These are phyloP conservation scores for Drosophila meridiana DNA, from an alignment of 2,888 invertebrate genomes.

Conservation along the genomic window DNA sequence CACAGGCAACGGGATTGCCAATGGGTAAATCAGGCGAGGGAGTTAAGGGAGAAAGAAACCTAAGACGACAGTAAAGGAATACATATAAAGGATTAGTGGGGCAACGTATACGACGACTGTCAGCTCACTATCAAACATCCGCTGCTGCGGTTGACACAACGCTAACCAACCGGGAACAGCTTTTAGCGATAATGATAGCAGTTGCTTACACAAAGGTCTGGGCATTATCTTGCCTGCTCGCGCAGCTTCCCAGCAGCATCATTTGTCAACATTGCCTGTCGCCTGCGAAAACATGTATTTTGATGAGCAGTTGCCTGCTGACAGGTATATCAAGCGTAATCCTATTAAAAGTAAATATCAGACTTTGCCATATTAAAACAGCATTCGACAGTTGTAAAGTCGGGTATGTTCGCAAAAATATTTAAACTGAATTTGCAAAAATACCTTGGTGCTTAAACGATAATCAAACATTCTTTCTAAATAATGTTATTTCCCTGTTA, in stretches of 20 bases:
- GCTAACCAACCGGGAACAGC: slow-evolving; percentile 36
- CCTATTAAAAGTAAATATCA: neutral
- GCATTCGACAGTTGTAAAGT: neutral
- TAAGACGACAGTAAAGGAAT: slow-evolving; percentile 1
- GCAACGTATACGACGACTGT: slow-evolving; percentile 32
- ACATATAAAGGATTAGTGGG: slow-evolving; percentile 42
- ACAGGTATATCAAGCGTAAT: slow-evolving; percentile 7
- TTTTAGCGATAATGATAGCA: slow-evolving; percentile 45
- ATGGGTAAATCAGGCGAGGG: neutral
- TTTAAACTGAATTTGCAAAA: neutral
- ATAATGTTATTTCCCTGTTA: no score
- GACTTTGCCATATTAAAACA: neutral
- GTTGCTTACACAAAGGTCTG: slow-evolving; percentile 41
- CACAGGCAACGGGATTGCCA: neutral
- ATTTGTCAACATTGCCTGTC: slow-evolving; percentile 63
- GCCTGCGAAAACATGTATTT: slow-evolving; percentile 20
- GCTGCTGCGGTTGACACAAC: slow-evolving; percentile 41
- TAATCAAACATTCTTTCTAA: neutral
- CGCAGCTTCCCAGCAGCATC: slow-evolving; percentile 46
- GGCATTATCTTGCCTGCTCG: slow-evolving; percentile 5
- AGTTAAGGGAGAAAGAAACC: neutral
- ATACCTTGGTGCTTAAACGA: neutral
- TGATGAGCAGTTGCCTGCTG: slow-evolving; percentile 6
- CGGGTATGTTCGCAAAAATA: neutral
- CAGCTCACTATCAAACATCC: slow-evolving; percentile 47